Evolutionary conservation across 2,113 vertebrate species (phyloP).

Genomic region (Carettochelys insculpta): DNA sequence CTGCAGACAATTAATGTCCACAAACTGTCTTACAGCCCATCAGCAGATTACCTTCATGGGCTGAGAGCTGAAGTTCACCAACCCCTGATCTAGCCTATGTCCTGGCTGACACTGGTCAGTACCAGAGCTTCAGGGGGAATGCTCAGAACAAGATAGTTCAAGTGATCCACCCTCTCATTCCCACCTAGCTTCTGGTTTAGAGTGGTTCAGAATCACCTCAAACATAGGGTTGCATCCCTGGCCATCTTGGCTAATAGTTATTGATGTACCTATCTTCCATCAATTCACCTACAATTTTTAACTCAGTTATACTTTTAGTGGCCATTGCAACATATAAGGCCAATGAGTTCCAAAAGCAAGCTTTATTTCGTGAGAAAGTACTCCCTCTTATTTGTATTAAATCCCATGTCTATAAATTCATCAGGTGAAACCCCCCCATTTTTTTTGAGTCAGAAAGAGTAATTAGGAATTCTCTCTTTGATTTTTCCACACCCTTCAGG

Average conservation of each 20-base stretch:
- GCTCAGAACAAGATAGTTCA: background rate
- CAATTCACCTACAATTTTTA: background rate
- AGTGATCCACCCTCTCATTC: background rate
- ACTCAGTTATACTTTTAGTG: background rate
- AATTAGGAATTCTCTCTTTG: no score
- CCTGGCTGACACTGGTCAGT: background rate
- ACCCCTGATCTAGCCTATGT: background rate
- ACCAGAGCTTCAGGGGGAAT: background rate
- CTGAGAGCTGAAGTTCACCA: no score
- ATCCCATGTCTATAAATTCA: background rate
- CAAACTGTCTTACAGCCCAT: no score
- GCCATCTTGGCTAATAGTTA: background rate
- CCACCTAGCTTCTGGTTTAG: background rate
- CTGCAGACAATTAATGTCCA: no score
- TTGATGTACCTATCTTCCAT: background rate
- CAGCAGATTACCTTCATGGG: no score
- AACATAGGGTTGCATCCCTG: background rate
- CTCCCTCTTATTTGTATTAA: background rate
- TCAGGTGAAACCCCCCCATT: background rate
- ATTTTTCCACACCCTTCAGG: no score
- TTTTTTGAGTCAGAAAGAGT: no score
- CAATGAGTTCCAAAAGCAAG: background rate
- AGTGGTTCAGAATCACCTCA: background rate
- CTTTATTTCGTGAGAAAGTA: background rate
- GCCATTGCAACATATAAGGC: background rate